phyloP scores from a whole-genome alignment of 2,113 vertebrate genomes.

The Columba livia region DNA sequence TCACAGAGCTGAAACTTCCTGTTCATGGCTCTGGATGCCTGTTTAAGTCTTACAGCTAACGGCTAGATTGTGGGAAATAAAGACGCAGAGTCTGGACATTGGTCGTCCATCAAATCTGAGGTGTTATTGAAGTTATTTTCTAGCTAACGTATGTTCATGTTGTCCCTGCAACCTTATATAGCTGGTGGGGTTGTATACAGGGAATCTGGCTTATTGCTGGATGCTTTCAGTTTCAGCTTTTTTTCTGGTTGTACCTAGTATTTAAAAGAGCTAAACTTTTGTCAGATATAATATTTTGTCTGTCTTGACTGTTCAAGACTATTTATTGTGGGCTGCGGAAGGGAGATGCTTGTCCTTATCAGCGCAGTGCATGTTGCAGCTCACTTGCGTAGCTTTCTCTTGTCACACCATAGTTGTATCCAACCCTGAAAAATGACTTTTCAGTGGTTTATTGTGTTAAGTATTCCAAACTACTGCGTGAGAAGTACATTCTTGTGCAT shows the following conservation, averaged over 20 bases:
- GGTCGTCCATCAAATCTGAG: background rate
- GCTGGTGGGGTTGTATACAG: background rate
- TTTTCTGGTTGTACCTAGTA: background rate
- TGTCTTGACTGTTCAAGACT: background rate
- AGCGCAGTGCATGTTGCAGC: constrained; percentile 3
- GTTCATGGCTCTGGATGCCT: background rate
- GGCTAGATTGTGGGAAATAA: background rate
- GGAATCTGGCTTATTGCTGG: background rate
- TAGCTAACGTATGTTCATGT: background rate
- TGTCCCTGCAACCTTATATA: background rate
- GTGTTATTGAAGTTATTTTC: background rate
- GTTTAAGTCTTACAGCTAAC: background rate
- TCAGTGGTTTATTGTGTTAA: background rate
- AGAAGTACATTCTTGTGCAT: background rate
- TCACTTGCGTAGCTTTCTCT: background rate
- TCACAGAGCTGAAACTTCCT: background rate
- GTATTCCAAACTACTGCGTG: background rate
- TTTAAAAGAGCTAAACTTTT: background rate
- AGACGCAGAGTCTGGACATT: background rate
- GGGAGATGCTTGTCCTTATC: background rate
- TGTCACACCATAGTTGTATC: background rate
- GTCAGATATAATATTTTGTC: background rate
- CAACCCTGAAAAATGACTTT: background rate
- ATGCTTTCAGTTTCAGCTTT: background rate
- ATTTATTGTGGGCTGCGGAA: background rate